phyloP scores from a whole-genome alignment of 2,797 vertebrate species.

The Pagetopsis macropterus region DNA sequence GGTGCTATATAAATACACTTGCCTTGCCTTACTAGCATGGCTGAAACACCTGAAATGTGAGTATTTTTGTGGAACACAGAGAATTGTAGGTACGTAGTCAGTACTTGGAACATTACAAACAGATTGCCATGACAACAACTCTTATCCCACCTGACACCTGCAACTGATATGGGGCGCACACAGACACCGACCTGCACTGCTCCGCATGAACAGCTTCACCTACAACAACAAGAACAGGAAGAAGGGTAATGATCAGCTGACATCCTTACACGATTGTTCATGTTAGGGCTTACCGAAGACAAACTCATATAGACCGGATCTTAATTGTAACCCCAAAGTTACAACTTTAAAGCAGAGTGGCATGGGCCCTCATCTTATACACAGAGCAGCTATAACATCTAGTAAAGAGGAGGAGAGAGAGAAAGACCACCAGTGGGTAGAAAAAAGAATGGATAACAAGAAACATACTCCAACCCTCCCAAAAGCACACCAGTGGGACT shows the following conservation, averaged over 20 bases:
- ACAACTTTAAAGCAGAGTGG: neutral
- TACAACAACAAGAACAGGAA: neutral
- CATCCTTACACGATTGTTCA: neutral
- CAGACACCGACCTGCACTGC: neutral
- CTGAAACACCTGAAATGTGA: neutral
- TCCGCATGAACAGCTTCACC: neutral
- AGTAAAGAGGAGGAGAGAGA: slow-evolving; percentile 2
- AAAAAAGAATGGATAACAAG: slow-evolving; percentile 12
- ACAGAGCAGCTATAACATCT: neutral
- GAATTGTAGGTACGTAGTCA: neutral
- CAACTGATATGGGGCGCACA: neutral
- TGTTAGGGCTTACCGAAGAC: too few species aligned
- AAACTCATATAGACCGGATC: neutral
- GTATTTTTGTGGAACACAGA: neutral
- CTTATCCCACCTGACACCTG: neutral
- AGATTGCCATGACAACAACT: neutral
- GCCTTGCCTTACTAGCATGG: neutral
- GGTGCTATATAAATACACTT: too few species aligned
- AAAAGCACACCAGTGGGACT: slow-evolving; percentile 7
- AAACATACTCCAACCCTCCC: slow-evolving; percentile 3
- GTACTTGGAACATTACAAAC: neutral
- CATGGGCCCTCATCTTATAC: neutral
- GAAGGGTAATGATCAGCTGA: neutral
- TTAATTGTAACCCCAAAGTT: neutral
- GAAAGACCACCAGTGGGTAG: neutral